Evolutionary conservation across 2,113 vertebrate species (phyloP), one percentile per base, ranked within the genome.

Genomic region (Apeltes quadracus): DNA sequence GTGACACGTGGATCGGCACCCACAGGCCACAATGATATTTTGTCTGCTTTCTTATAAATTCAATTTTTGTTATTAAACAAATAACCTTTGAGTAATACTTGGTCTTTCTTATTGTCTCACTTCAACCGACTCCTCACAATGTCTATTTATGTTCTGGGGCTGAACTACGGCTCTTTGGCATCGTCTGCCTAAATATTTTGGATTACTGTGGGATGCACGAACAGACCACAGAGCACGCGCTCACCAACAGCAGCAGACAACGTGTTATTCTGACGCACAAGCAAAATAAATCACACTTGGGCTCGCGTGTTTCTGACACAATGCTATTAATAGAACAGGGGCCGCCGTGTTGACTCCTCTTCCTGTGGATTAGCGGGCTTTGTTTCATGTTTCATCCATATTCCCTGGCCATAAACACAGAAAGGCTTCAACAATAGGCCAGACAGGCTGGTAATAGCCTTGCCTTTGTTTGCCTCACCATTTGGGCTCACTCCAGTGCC

Each of bases 311-410:
- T 89, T 89, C 78, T 88, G 84, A 86, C 88, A 89, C 88, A 90
- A 89, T 84, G 75, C 87, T 88, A 88, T 89, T 88, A 90, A 82
- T 76, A 81, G 86, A 78, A 62, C 2, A 78, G 74, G 72, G 71
- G 78, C 82, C 78, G 84, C 25, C 34, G 85, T 78, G 84, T 89
- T 88, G 89, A 91, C 89, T 91, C 78, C 85, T 91, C 84, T 90
- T 88, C 75, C 84, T 82, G 87, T 72, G 87, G 88, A 91, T 89
- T 89, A 91, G 86, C 81, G 32, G 84, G 76, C 90, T 92, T 92
- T 91, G 87, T 92, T 90, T 91, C 86, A 85, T 81, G 85, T 91
- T 92, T 91, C 91, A 92, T 91, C 90, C 91, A 89, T 91, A 93
- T 93, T 93, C 89, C 87, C 84, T 72, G 83, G 82, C 83, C 85